Base-by-base conservation (phyloP, 2,797 vertebrate genomes). In the Echeneis naucrates region DNA sequence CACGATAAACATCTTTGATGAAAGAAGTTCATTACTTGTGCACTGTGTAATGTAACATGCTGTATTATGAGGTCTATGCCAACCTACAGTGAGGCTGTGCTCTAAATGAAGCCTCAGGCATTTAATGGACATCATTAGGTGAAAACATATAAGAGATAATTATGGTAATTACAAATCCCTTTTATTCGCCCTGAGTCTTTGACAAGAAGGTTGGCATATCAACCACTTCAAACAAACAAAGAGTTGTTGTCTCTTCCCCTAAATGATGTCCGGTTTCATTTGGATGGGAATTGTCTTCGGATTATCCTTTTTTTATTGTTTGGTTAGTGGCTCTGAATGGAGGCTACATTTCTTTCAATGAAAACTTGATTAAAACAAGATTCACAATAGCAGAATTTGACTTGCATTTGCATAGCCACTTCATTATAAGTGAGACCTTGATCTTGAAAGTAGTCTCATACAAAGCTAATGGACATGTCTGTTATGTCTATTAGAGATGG, bases 131-230 rank as follows among this genome's bases (percentile, higher is more conserved):
- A 89, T 92, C 91, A 93, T 92, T 92, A 93, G 92, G 92, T 94
- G 91, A 92, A 93, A 93, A 92, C 87, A 92, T 92, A 91, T 93
- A 92, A 92, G 89, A 93, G 91, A 92, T 93, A 92, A 94, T 94
- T 93, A 93, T 92, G 90, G 89, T 92, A 93, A 93, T 94, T 93
- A 92, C 91, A 92, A 93, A 89, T 93, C 89, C 91, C 87, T 91
- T 93, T 93, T 91, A 90, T 92, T 93, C 86, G 55, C 83, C 88
- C 81, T 71, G 89, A 93, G 90, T 92, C 91, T 93, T 92, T 90
- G 90, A 92, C 90, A 90, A 93, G 89, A 91, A 92, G 89, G 90
- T 90, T 92, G 92, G 92, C 90, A 92, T 93, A 91, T 93, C 89
- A 90, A 89, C 89, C 91, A 93, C 92, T 93, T 93, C 87, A 94